Percentiles rank a stretch among this genome's conserved stretches.
phyloP scores from a whole-genome alignment of 2,888 invertebrate species.

The Dryadula phaetusa region DNA sequence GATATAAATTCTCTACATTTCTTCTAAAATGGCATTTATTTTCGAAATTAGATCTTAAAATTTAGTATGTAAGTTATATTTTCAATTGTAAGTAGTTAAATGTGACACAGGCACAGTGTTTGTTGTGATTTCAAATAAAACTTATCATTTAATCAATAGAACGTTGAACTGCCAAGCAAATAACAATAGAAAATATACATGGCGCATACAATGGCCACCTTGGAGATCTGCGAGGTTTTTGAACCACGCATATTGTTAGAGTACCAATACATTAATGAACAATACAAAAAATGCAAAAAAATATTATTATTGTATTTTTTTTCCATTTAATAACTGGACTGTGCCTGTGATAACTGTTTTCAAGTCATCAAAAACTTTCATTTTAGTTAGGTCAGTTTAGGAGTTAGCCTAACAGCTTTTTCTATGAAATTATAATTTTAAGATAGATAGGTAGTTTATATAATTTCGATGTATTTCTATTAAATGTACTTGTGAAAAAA shows the following conservation, averaged over 20 bases:
- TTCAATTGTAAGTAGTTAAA: conserved; percentile 48
- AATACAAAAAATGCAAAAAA: not conserved
- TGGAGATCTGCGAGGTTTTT: conserved; percentile 39
- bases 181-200: conserved; percentile 44
- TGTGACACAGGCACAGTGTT: conserved; percentile 49
- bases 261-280: not conserved
- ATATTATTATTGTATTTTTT: not conserved
- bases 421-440: conserved; percentile 61
- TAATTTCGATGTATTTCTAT: conserved; percentile 60
- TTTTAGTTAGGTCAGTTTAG: conserved; percentile 39
- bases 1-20: conserved; percentile 40
- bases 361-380: conserved; percentile 45
- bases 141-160: conserved; percentile 37
- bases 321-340: not conserved
- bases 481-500: conserved; percentile 58
- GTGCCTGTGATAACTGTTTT: conserved; percentile 42
- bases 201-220: conserved; percentile 38
- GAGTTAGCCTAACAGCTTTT: conserved; percentile 31
- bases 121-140: conserved; percentile 36
- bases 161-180: conserved; percentile 41
- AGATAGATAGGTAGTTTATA: conserved; percentile 67
- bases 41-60: conserved; percentile 60
- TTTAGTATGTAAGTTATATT: conserved; percentile 52
- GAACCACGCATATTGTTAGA: conserved; percentile 31
- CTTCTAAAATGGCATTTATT: conserved; percentile 68